A percentile compares a stretch with the other conserved stretches of the same genome.
Conservation (phyloP, 2,888 invertebrate genomes). For the Amaurobius ferox region DNA sequence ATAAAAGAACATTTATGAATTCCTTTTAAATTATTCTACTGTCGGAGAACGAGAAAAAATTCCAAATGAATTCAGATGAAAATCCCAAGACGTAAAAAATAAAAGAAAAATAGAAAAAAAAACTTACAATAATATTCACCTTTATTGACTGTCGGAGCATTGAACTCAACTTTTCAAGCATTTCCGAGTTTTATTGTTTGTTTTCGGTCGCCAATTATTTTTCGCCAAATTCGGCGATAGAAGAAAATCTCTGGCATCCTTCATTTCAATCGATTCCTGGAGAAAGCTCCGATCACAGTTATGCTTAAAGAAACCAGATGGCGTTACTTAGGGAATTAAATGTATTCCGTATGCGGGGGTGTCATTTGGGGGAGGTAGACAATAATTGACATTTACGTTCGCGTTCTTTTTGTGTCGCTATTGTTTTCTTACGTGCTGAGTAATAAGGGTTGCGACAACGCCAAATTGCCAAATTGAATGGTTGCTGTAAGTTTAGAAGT, state of each 20-base stretch:
- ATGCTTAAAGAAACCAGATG: slow-evolving; percentile 36
- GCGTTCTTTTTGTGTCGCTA: neutral
- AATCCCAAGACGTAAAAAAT: no score
- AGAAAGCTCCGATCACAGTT: slow-evolving; percentile 10
- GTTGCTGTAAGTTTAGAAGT: neutral
- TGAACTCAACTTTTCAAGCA: slow-evolving; percentile 38
- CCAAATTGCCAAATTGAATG: neutral
- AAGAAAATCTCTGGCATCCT: neutral
- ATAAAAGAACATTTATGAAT: no score
- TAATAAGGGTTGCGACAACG: neutral
- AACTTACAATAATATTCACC: slow-evolving; percentile 3
- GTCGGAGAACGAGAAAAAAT: neutral
- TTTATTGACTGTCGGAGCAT: slow-evolving; percentile 37
- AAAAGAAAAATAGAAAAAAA: slow-evolving; percentile 21
- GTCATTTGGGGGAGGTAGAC: slow-evolving; percentile 19
- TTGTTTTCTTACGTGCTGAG: slow-evolving; percentile 12
- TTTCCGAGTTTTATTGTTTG: slow-evolving; percentile 28
- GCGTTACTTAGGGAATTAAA: slow-evolving; percentile 47
- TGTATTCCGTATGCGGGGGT: slow-evolving; percentile 33
- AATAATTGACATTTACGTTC: slow-evolving; percentile 41
- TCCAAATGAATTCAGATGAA: neutral
- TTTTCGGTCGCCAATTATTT: slow-evolving; percentile 18
- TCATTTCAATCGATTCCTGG: slow-evolving; percentile 40
- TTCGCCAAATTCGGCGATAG: slow-evolving; percentile 18
- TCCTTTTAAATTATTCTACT: no score